Base-by-base conservation (phyloP, 2,888 invertebrate genomes). In the Catocala sponsa region DNA sequence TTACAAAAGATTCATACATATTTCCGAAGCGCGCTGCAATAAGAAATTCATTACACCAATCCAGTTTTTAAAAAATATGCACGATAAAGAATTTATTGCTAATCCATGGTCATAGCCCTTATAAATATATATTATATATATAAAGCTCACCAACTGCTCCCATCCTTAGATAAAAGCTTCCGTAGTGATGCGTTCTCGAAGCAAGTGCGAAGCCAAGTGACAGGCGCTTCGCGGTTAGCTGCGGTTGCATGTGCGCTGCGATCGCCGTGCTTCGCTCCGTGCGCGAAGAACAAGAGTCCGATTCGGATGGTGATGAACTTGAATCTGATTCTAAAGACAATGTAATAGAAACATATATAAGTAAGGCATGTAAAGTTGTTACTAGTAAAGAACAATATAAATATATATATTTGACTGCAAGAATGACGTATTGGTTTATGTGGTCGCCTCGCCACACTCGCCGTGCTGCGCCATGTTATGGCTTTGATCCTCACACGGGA, bases 111-210 rank as follows among this genome's bases (percentile, higher is more conserved):
- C 6, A n/a, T 12, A 9, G 12, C 10, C 12, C 10, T 43, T 13
- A 0, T 54, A 61, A 48, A 49, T n/a, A 38, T 48, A 0, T n/a
- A n/a, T n/a, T n/a, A 53, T 50, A 10, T n/a, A 12, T 44, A 38
- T 7, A 53, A 56, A 53, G 89, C 95, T 95, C 88, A 98, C 98
- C 97, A 74, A 98, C 98, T 66, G 98, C 98, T 15, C 98, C 98
- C 97, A 98, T 98, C 76, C 98, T 95, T 65, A 98, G 94, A 90
- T 98, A 98, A 90, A 98, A 98, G 89, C 98, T 98, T 55, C 98
- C 98, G 81, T 98, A 98, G 88, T 98, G 98, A 78, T 97, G 97
- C 1, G 96, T 95, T 49, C 95, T 87, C 2, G 95, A 91, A 0
- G 94, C 89, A 11, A 94, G 85, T 0, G 94, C 95, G 65, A 94